phyloP scores from a whole-genome alignment of 2,888 invertebrate species.

The Cabera pusaria region DNA sequence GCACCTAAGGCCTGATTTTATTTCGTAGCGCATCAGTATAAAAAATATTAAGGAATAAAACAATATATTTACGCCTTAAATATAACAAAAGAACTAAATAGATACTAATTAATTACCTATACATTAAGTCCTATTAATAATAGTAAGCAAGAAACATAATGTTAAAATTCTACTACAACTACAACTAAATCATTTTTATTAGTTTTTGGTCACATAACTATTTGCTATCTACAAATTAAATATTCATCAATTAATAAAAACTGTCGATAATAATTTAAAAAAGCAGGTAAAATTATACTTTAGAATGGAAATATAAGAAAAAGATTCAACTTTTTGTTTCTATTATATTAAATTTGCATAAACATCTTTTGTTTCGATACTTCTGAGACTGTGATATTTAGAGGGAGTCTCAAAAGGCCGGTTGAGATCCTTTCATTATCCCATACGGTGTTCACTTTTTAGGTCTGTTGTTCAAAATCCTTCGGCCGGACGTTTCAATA shows the following conservation, averaged over 20 bases:
- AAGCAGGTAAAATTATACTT: background rate
- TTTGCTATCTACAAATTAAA: background rate
- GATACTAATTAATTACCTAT: slow-evolving; percentile 2
- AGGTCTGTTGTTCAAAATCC: slow-evolving; percentile 59
- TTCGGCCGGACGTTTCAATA: slow-evolving; percentile 72
- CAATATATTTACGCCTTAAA: no score
- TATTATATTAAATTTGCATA: slow-evolving; percentile 15
- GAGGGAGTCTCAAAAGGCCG: slow-evolving; percentile 40
- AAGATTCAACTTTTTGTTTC: no score
- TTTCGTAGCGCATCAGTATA: no score
- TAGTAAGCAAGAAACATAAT: no score
- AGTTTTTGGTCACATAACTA: background rate
- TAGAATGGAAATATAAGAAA: no score
- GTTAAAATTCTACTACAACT: no score
- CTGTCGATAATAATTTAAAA: slow-evolving; percentile 1
- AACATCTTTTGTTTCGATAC: slow-evolving; percentile 14
- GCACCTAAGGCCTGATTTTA: no score
- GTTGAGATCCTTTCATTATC: slow-evolving; percentile 62
- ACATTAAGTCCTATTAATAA: background rate
- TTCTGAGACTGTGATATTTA: slow-evolving; percentile 21
- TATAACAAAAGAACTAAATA: no score
- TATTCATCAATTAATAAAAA: slow-evolving; percentile 7
- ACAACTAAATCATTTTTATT: background rate
- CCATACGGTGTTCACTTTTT: slow-evolving; percentile 61
- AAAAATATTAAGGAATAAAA: no score